Evolutionary conservation across 2,888 invertebrate genomes (phyloP).

Genomic region (Cepaea hortensis): DNA sequence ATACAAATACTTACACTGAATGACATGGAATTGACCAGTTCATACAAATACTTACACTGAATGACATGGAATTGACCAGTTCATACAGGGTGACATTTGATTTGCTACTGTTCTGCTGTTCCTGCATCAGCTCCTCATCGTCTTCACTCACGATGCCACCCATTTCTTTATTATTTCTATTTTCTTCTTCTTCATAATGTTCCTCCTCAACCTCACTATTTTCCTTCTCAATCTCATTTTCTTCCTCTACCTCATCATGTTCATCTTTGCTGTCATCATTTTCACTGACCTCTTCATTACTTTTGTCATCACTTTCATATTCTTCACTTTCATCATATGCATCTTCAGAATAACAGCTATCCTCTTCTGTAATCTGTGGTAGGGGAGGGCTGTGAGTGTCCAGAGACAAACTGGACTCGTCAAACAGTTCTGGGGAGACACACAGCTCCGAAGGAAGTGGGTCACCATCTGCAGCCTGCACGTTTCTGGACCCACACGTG

Average conservation of each 20-base stretch:
- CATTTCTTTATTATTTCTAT: slow-evolving; percentile 3
- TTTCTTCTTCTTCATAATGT: slow-evolving; percentile 29
- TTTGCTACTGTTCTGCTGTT: not conserved
- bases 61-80: slow-evolving; percentile 37
- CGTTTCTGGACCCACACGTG: not conserved
- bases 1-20: slow-evolving; percentile 25
- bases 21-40: slow-evolving; percentile 36
- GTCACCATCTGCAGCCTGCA: not conserved
- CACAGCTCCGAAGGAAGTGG: too few species aligned
- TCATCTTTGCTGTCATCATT: slow-evolving; percentile 22
- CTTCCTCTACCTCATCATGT: not conserved
- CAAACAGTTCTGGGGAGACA: slow-evolving; percentile 3
- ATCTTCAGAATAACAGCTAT: slow-evolving; percentile 9
- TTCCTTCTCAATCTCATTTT: slow-evolving; percentile 21
- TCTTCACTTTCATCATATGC: slow-evolving; percentile 24
- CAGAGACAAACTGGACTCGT: not conserved
- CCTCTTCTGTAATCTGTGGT: slow-evolving; percentile 9
- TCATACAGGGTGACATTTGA: not conserved
- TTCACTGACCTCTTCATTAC: not conserved
- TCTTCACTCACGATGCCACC: slow-evolving; percentile 47
- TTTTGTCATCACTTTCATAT: not conserved
- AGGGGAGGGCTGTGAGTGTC: not conserved
- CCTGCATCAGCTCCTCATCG: slow-evolving; percentile 43
- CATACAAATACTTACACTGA: slow-evolving; percentile 24
- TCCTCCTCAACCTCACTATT: slow-evolving; percentile 35